Base-by-base conservation (phyloP, 2,888 invertebrate genomes). In the Drosophila falleni region DNA sequence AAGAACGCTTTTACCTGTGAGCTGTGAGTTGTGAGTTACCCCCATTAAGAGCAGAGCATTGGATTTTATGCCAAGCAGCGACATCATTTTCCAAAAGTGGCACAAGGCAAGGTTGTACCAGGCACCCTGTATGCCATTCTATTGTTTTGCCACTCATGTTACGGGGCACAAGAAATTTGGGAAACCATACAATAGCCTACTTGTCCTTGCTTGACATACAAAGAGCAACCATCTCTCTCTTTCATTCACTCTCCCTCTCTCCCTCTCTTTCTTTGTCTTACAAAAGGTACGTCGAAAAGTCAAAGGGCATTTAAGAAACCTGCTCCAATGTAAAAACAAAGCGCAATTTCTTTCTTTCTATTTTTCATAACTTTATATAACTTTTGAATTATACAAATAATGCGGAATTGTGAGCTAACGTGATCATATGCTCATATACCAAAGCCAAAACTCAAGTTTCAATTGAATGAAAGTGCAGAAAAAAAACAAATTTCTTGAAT, bases 161-260 rank as follows among this genome's bases (percentile, higher is more conserved):
- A 29, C 33, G 26, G 16, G 37, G 53, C 16, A 37, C 29, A 19
- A 60, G 46, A 60, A 60, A 46, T 60, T 65, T 59, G 65, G 65
- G 65, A 62, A 55, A 49, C 62, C 67, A 53, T 67, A 67, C 67
- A 67, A 67, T 67, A 37, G 60, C 26, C 41, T 55, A 62, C 62
- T 62, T 62, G 67, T 67, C 67, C 67, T 67, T 67, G 67, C 67
- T 50, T 55, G 55, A 55, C 67, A 67, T 47, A 67, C 54, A 61
- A 64, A 63, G 63, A 35, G 46, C 46, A 58, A 58, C n/a, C 15
- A 6, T 13, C 15, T 1, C 37, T 8, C 9, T 49, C 42, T 10
- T 3, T 26, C 35, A 23, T 23, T n/a, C 56, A 26, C 2, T 55
- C 23, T 49, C 42, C 6, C 4, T 26, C 35, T 15, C 56, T 26